Evolutionary conservation across 2,888 invertebrate species (phyloP), one percentile per base, ranked within the genome.

Genomic region (Apodemia duryi): DNA sequence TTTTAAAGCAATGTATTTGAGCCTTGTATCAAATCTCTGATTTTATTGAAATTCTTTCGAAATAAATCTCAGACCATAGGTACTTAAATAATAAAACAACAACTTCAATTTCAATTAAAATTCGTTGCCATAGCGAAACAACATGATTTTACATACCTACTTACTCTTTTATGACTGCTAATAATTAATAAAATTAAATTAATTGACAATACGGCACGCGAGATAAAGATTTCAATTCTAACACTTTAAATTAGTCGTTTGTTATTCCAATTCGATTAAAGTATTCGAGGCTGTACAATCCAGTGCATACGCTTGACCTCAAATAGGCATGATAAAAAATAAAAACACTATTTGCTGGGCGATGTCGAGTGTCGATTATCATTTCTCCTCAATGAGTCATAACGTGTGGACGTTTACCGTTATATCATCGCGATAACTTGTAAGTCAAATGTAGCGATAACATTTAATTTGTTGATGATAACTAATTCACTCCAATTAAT

Each of bases 321-420:
- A 49, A 49, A 13, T 38, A 38, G 38, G 7, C 38, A 38, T 38
- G 6, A 49, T 13, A 49, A 49, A 49, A 49, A 49, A 49, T 49
- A 49, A 49, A 49, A 49, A 5, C 49, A 49, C n/a, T 49, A 49
- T 49, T 49, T 49, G 49, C 49, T 49, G n/a, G n/a, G n/a, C 49
- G 49, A 43, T 11, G 43, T 21, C 11, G 51, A 4, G 51, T 4
- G 51, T 21, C 21, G 21, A 21, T 38, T 21, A 51, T 51, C 51
- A 51, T 51, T 51, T 21, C 21, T 21, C 51, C 51, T 13, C 51
- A 21, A 51, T 51, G 51, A 51, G 51, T 51, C 51, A 51, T 13
- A n/a, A 0, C 51, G n/a, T 21, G 21, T 21, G 51, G 51, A 51
- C 51, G 51, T 38, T 38, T 38, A 38, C 38, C 7, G 13, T 51